Evolutionary conservation across 1,140 invertebrate genomes (phyloP), one percentile per base, ranked within the genome.

Genomic region (Drosophila persimilis): DNA sequence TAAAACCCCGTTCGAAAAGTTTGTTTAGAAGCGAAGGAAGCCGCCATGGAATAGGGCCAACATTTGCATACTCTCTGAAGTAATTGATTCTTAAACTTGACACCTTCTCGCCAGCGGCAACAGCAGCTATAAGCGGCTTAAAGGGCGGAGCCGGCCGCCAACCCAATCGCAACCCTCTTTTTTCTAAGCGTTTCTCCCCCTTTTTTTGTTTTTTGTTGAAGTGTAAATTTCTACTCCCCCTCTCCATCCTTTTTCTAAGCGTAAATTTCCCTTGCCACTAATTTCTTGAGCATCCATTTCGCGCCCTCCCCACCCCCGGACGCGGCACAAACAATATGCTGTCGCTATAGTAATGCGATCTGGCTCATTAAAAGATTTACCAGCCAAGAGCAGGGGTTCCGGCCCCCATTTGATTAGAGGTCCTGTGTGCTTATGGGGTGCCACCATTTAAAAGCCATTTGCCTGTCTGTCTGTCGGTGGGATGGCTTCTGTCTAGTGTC

Each of bases 11-110:
- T 9, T 35, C 3, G 9, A 39, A 46, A 69, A 67, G 63, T 69
- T 69, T 48, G 50, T 31, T 47, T 43, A 26, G 22, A 69, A 41
- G 44, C 24, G 17, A 29, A 48, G 3, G n/a, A 11, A 9, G 46
- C 3, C 2, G 26, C 17, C 17, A 1, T 17, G 17, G 17, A 17
- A 17, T 6, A 41, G 26, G 45, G 47, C 24, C 66, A 64, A 64
- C 65, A 70, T 70, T 70, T 50, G 73, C 52, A 48, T 76, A 51
- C 26, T 61, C 7, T 62, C 31, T 65, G 46, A 69, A 84, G 79
- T 88, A 88, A 88, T 89, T 89, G 84, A 89, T 89, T 89, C 81
- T 76, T 77, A 74, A 89, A 89, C 84, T 77, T 89, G 84, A 89
- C 84, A 89, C 84, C 79, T 89, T 89, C 11, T 39, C 20, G 20